Percentiles rank a stretch among this genome's conserved stretches.
Conservation (phyloP, 2,113 vertebrate species). For the Recurvirostra avosetta region DNA sequence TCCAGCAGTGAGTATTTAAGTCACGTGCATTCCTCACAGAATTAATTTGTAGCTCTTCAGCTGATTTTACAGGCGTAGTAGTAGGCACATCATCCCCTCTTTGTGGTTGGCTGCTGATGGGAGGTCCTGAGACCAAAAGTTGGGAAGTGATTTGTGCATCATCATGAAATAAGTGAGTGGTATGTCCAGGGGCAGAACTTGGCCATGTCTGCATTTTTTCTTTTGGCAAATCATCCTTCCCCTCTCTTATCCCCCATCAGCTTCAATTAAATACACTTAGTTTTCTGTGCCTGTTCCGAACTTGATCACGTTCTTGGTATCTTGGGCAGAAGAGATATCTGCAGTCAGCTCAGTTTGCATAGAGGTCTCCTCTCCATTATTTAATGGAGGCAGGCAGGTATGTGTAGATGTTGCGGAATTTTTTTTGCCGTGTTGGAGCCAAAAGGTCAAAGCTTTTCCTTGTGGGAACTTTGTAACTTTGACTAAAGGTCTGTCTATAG, state of each 20-base stretch:
- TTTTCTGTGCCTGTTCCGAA: not conserved
- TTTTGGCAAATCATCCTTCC: not conserved
- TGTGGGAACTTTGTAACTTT: not conserved
- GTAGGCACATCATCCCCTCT: not conserved
- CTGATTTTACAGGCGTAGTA: not conserved
- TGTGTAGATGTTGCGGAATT: not conserved
- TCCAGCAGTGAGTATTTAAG: constrained; percentile 75
- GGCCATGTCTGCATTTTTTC: not conserved
- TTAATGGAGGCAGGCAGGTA: not conserved
- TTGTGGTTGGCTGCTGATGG: not conserved
- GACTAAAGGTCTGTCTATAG: not conserved
- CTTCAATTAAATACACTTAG: not conserved
- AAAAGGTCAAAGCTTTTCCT: not conserved
- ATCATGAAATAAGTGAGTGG: not conserved
- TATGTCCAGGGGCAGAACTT: not conserved
- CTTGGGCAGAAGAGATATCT: not conserved
- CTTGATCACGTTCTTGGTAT: fast-evolving
- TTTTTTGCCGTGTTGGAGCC: not conserved
- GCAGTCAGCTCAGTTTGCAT: not conserved
- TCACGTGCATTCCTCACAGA: not conserved
- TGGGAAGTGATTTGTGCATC: not conserved
- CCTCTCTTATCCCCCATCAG: not conserved
- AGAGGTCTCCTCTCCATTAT: not conserved
- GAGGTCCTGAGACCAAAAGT: not conserved
- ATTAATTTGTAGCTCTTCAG: not conserved